Evolutionary conservation across 2,888 invertebrate genomes (phyloP).

Genomic region (Subacronicta megacephala): DNA sequence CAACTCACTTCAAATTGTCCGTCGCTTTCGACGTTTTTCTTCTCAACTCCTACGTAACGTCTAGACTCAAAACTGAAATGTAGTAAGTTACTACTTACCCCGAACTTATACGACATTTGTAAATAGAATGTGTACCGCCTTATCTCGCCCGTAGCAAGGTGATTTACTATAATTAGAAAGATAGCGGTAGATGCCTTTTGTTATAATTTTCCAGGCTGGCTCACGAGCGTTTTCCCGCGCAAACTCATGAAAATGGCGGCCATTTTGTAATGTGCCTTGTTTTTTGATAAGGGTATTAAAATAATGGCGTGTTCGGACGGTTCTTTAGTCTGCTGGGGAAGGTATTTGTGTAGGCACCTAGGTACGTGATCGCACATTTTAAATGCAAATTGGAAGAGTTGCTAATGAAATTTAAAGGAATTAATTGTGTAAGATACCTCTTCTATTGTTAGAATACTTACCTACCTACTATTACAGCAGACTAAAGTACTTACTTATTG

Average conservation of each 20-base stretch:
- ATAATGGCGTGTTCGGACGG: conserved; percentile 85
- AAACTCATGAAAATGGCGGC: conserved; percentile 87
- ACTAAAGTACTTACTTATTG: conserved; percentile 6
- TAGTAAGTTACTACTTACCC: conserved; percentile 67
- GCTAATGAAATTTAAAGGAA: conserved; percentile 81
- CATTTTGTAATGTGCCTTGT: conserved; percentile 89
- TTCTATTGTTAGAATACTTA: conserved; percentile 54
- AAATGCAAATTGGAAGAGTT: conserved; percentile 83
- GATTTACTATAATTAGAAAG: conserved; percentile 90
- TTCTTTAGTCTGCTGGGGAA: conserved; percentile 79
- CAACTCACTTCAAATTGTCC: conserved; percentile 62
- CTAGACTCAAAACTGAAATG: conserved; percentile 70
- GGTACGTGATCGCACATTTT: conserved; percentile 85
- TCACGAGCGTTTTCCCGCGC: conserved; percentile 86
- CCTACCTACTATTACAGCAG: conserved; percentile 37
- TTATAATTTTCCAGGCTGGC: conserved; percentile 89
- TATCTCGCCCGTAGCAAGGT: conserved; percentile 89
- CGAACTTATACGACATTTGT: conserved; percentile 78
- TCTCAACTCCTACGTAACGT: conserved; percentile 62
- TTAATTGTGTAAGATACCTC: conserved; percentile 63
- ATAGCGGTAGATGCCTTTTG: conserved; percentile 90
- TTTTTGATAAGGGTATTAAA: conserved; percentile 90
- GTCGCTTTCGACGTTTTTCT: conserved; percentile 68
- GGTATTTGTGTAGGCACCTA: conserved; percentile 77
- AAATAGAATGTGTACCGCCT: conserved; percentile 75